Evolutionary conservation across 1,140 invertebrate genomes (phyloP), one percentile per base, ranked within the genome.

Genomic region (Parapsyche elsis): DNA sequence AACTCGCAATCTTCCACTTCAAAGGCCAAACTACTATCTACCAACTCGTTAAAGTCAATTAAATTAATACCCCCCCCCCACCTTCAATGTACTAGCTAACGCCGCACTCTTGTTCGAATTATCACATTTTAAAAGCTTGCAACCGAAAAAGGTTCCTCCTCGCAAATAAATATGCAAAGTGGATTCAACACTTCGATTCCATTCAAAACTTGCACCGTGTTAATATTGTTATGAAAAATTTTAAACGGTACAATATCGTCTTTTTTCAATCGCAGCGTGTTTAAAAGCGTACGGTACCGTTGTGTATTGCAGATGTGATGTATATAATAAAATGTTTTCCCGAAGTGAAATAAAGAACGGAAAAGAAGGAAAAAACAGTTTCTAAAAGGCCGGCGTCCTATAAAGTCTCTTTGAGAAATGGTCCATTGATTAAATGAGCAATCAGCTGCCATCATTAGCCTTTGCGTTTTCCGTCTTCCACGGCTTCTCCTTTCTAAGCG

Each of bases 31-130:
- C 75, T 77, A 77, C 75, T 77, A 77, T 77, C 75, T 59, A 59
- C 75, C 75, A 59, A 77, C 75, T 77, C 75, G 75, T 77, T 77
- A 77, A 64, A 77, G 75, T 77, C 75, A 77, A 77, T 77, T 77
- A 77, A 77, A 77, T 77, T 77, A 77, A 77, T 77, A 57, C 59
- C 44, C 53, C 49, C n/a, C 70, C 26, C 2, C 16, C 49, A 38
- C 30, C 30, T n/a, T 7, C 30, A 38, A 38, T 38, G 30, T 38
- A 38, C 30, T 38, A 38, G 30, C 16, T 12, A 53, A 12, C 59
- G 44, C 45, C 16, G 44, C 19, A 38, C 26, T 38, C n/a, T 73
- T 73, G 16, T n/a, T 23, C 38, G 45, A 73, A 73, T 73, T 73
- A 73, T 73, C 71, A 23, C 71, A 46, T 73, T 73, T 73, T 49